Evolutionary conservation across 2,797 vertebrate species (phyloP).

Genomic region (Nannoperca australis): DNA sequence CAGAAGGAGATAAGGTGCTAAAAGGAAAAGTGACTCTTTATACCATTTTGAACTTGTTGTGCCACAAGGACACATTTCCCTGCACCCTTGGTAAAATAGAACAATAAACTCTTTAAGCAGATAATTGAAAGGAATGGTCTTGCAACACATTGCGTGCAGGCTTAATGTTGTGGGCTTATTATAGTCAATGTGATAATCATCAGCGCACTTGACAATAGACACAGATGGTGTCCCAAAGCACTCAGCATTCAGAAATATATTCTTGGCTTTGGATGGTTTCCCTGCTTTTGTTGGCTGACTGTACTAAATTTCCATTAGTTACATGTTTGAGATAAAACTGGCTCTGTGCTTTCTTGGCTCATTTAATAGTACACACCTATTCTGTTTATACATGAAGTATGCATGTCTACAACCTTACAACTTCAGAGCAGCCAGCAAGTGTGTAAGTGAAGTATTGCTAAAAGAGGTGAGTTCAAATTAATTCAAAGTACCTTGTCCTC

Average conservation of each 20-base stretch:
- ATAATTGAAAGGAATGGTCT: constrained; percentile 65
- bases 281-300: constrained; percentile 62
- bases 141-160: constrained; percentile 39
- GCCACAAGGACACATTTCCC: constrained; percentile 43
- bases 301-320: constrained; percentile 69
- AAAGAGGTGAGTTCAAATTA: constrained; percentile 35
- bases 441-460: constrained; percentile 27
- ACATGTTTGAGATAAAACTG: constrained; percentile 61
- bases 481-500: constrained; percentile 35
- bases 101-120: constrained; percentile 40
- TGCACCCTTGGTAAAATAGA: constrained; percentile 33
- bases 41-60: constrained; percentile 30
- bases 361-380: constrained; percentile 52
- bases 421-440: constrained; percentile 23
- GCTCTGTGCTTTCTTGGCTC: constrained; percentile 47
- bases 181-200: constrained; percentile 67
- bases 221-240: constrained; percentile 66
- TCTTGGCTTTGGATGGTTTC: constrained; percentile 38
- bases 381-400: constrained; percentile 33
- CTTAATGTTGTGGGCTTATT: constrained; percentile 66
- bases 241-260: constrained; percentile 57
- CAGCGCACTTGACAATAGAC: constrained; percentile 54
- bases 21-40: constrained; percentile 16
- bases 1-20: not conserved
- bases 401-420: constrained; percentile 10